Evolutionary conservation across 2,888 invertebrate genomes (phyloP).

Genomic region (Lissonota sp.): DNA sequence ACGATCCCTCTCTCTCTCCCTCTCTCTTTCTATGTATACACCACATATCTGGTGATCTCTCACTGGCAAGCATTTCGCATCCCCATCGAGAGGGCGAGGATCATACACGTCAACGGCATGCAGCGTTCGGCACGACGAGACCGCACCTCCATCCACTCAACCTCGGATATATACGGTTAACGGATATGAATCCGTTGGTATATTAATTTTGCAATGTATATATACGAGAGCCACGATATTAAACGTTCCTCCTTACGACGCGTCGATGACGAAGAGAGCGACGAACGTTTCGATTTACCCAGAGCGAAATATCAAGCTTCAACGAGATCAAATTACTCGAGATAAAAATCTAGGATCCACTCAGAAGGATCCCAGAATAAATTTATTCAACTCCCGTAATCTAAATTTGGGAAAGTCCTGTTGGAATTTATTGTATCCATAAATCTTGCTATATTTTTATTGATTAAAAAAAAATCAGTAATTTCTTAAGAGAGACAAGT

Average conservation of each 20-base stretch:
- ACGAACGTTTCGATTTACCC: slow-evolving; percentile 38
- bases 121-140: slow-evolving; percentile 57
- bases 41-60: slow-evolving; percentile 59
- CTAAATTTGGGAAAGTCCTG: too few species aligned
- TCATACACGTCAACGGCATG: slow-evolving; percentile 80
- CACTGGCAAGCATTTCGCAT: slow-evolving; percentile 70
- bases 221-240: slow-evolving; percentile 75
- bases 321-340: background rate
- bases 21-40: slow-evolving; percentile 19
- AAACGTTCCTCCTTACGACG: slow-evolving; percentile 71
- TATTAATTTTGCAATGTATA: slow-evolving; percentile 75
- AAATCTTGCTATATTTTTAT: too few species aligned
- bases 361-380: too few species aligned
- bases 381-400: too few species aligned
- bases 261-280: slow-evolving; percentile 7
- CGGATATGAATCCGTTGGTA: slow-evolving; percentile 76
- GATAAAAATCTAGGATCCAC: too few species aligned
- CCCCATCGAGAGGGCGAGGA: slow-evolving; percentile 74
- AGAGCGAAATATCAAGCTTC: slow-evolving; percentile 23
- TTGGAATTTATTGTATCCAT: too few species aligned
- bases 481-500: too few species aligned
- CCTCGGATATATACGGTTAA: slow-evolving; percentile 72
- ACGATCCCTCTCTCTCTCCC: slow-evolving; percentile 56
- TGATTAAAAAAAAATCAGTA: too few species aligned
- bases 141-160: slow-evolving; percentile 26